A percentile compares a stretch with the other conserved stretches of the same genome.
Evolutionary conservation across 2,888 invertebrate genomes (phyloP).

Genomic region (Lasioglossum leucozonium): DNA sequence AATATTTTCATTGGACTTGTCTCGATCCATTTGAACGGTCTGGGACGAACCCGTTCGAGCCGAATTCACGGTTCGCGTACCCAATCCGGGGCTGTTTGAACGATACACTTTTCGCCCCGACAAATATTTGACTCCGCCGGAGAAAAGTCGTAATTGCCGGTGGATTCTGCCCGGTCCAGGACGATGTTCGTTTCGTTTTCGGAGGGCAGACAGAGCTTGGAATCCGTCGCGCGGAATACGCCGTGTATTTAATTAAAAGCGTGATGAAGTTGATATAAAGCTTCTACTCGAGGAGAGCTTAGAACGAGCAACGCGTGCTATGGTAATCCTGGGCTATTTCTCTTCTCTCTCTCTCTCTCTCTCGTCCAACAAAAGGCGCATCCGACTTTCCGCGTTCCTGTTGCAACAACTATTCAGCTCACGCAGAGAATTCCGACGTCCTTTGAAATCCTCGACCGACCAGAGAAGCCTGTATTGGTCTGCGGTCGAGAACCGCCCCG

Average conservation of each 20-base stretch:
- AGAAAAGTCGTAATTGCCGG: conserved; percentile 25
- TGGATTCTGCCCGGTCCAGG: neutral
- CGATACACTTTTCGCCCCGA: neutral
- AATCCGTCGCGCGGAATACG: neutral
- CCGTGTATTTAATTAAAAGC: neutral
- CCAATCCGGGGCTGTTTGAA: neutral
- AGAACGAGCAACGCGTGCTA: conserved; percentile 19
- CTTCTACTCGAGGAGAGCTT: neutral
- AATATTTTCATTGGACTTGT: conserved; percentile 1
- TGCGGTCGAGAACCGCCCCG: conserved; percentile 37
- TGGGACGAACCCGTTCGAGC: neutral
- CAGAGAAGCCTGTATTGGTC: conserved; percentile 40
- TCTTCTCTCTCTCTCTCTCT: neutral
- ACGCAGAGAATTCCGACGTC: conserved; percentile 46
- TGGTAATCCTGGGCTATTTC: conserved; percentile 25
- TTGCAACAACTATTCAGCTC: conserved; percentile 56
- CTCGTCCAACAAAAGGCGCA: conserved; percentile 39
- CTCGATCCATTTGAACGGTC: neutral
- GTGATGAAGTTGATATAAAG: neutral
- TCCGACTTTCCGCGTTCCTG: conserved; percentile 46
- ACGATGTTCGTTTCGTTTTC: neutral
- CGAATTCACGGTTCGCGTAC: neutral
- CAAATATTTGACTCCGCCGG: conserved; percentile 12
- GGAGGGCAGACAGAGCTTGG: neutral
- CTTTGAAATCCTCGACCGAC: conserved; percentile 52